Conservation (phyloP, 64 coral and sea anemone genomes). For the Acropora yongei region DNA sequence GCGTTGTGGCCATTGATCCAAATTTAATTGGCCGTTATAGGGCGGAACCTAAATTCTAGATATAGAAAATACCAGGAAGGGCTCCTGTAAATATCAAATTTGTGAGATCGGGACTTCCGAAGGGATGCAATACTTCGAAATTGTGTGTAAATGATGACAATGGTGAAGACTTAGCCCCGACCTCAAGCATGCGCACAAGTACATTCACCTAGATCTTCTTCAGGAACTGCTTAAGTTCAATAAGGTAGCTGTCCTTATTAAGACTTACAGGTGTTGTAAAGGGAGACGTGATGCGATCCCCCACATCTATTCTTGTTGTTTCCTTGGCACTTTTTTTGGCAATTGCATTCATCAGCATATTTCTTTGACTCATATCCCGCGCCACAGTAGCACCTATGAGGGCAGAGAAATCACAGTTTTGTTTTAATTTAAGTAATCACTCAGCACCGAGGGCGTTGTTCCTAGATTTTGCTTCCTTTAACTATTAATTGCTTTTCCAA, state of each 20-base stretch:
- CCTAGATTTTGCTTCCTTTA: background rate
- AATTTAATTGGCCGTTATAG: background rate
- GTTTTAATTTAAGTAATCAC: no score
- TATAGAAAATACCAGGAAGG: no score
- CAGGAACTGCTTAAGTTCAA: background rate
- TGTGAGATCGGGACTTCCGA: no score
- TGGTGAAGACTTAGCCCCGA: no score
- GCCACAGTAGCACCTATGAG: constrained; percentile 58
- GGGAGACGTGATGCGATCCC: constrained; percentile 17
- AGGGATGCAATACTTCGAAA: no score
- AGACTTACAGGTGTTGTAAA: constrained; percentile 74
- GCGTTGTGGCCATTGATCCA: background rate
- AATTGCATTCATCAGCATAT: constrained; percentile 40
- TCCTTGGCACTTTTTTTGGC: constrained; percentile 42
- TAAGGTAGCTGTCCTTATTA: background rate
- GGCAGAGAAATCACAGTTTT: background rate
- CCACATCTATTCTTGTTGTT: constrained; percentile 36
- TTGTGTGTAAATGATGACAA: no score
- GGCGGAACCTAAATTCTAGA: no score
- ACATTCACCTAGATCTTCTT: background rate
- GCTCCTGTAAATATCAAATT: no score
- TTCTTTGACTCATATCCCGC: background rate
- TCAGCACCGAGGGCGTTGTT: background rate
- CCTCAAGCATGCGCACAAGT: no score
- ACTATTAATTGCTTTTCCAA: background rate